These are phyloP conservation scores for Pterobdella sp. DNA, from an alignment of 2,888 invertebrate species.

Conservation along the genomic window DNA sequence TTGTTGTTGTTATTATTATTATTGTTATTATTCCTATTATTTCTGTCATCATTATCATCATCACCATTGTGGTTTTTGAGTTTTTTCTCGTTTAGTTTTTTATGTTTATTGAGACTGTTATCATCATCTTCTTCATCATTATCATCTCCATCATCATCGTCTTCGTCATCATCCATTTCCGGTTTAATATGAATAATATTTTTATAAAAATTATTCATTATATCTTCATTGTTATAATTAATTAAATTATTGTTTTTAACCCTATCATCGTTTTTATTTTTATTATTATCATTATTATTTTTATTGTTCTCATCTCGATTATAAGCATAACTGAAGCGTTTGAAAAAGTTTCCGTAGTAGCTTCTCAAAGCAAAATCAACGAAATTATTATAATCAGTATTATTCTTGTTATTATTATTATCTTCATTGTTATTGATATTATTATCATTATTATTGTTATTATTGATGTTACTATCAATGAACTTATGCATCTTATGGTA, in stretches of 20 bases:
- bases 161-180: neutral
- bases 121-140: constrained; percentile 1
- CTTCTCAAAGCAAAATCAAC: neutral
- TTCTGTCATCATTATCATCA: neutral
- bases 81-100: neutral
- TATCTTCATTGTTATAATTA: neutral
- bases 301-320: neutral
- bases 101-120: neutral
- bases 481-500: neutral
- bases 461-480: neutral
- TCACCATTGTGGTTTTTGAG: constrained; percentile 6
- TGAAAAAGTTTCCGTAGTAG: neutral
- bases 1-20: neutral
- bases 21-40: neutral
- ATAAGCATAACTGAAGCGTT: neutral
- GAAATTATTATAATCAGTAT: neutral
- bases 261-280: neutral
- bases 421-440: neutral
- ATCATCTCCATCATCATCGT: constrained; percentile 6
- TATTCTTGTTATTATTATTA: neutral
- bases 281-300: neutral
- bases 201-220: constrained; percentile 1
- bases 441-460: constrained; percentile 1
- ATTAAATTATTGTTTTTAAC: neutral
- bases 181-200: constrained; percentile 8